Percentiles rank a stretch among this genome's conserved stretches.
phyloP scores from a whole-genome alignment of 2,797 vertebrate genomes.

The Paguma larvata region DNA sequence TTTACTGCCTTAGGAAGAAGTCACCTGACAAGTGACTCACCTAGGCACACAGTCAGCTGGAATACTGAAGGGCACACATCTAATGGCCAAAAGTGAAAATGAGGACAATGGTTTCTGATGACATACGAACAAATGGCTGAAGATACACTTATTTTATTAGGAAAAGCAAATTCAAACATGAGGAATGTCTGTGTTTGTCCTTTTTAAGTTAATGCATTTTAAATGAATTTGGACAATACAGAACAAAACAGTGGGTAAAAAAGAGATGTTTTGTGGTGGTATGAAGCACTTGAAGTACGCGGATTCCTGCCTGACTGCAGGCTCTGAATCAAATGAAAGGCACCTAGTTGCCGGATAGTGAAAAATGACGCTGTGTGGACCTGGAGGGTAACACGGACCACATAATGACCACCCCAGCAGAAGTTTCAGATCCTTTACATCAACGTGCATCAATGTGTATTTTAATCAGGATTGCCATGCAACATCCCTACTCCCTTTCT shows the following conservation, averaged over 20 bases:
- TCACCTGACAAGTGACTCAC: slow-evolving; percentile 83
- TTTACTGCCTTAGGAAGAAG: slow-evolving; percentile 62
- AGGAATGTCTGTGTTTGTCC: slow-evolving; percentile 49
- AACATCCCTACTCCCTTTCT: background rate
- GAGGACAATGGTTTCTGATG: slow-evolving; percentile 83
- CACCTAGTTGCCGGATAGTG: background rate
- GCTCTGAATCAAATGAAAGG: slow-evolving; percentile 17
- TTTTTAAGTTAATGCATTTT: slow-evolving; percentile 68
- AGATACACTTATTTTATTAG: slow-evolving; percentile 73
- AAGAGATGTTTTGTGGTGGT: background rate
- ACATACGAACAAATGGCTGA: slow-evolving; percentile 63
- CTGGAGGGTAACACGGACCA: background rate
- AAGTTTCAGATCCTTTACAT: background rate
- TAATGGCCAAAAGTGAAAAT: slow-evolving; percentile 83
- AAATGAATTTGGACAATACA: slow-evolving; percentile 78
- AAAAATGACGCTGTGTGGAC: background rate
- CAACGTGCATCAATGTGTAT: background rate
- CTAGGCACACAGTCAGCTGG: slow-evolving; percentile 79
- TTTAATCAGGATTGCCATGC: background rate
- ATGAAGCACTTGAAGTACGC: background rate
- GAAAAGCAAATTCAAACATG: slow-evolving; percentile 79
- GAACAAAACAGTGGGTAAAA: slow-evolving; percentile 70
- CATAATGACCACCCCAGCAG: background rate
- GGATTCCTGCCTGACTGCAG: background rate
- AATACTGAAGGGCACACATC: slow-evolving; percentile 81